A percentile compares a stretch with the other conserved stretches of the same genome.
Evolutionary conservation across 2,113 vertebrate species (phyloP).

Genomic region (Seriola aureovittata): DNA sequence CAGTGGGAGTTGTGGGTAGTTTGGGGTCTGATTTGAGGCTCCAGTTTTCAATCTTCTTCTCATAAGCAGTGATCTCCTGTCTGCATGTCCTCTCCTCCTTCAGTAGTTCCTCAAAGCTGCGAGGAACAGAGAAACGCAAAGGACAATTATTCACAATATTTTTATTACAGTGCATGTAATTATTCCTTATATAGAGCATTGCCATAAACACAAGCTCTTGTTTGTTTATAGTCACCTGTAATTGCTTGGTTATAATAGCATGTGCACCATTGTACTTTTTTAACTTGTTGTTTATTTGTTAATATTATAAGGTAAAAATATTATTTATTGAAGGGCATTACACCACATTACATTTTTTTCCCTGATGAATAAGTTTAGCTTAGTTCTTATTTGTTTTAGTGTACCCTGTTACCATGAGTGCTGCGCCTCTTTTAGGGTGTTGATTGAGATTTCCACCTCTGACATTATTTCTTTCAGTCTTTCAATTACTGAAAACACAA

Average conservation of each 20-base stretch:
- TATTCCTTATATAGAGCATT: background rate
- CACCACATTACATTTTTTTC: background rate
- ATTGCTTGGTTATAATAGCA: too few species aligned
- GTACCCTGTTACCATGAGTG: conserved; percentile 83
- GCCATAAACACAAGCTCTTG: background rate
- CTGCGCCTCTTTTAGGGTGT: conserved; percentile 90
- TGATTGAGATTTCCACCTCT: conserved; percentile 91
- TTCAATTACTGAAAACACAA: conserved; percentile 87
- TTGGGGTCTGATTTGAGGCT: conserved; percentile 72
- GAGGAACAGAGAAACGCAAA: conserved; percentile 37
- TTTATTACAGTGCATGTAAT: background rate
- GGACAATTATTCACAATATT: background rate
- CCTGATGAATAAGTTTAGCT: background rate
- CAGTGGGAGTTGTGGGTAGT: conserved; percentile 59
- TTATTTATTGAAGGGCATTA: background rate
- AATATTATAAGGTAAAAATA: background rate
- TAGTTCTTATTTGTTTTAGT: background rate
- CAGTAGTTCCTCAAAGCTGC: conserved; percentile 90
- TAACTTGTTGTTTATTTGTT: too few species aligned
- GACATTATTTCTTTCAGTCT: conserved; percentile 92
- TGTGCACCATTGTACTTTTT: too few species aligned
- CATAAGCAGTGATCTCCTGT: conserved; percentile 87
- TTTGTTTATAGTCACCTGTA: background rate
- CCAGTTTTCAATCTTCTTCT: conserved; percentile 92
- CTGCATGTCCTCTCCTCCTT: conserved; percentile 88